Conservation (phyloP, 2,888 invertebrate genomes). For the Augochlorella aurata region DNA sequence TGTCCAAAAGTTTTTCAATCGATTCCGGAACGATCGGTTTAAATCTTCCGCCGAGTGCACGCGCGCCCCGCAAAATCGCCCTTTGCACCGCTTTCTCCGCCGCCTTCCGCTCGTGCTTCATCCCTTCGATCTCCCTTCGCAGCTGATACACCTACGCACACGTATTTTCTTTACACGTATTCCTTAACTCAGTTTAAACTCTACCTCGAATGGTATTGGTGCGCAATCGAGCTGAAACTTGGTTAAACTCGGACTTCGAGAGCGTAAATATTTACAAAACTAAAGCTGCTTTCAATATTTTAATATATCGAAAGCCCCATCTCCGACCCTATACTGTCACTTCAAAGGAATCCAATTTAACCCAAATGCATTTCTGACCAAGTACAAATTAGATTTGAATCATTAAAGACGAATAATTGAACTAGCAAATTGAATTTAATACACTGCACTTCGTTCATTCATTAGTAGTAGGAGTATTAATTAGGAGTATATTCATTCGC, state of each 20-base stretch:
- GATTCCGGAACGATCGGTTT: constrained; percentile 57
- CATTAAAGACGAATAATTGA: too few species aligned
- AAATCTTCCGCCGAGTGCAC: constrained; percentile 62
- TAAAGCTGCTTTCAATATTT: neutral
- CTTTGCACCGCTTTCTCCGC: constrained; percentile 63
- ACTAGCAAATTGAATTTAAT: too few species aligned
- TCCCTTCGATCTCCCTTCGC: constrained; percentile 43
- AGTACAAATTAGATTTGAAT: too few species aligned
- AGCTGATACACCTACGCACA: constrained; percentile 41
- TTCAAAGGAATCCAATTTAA: too few species aligned
- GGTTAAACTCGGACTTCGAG: neutral
- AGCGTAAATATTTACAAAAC: neutral
- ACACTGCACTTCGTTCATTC: too few species aligned
- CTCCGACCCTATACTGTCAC: too few species aligned
- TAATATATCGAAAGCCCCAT: neutral
- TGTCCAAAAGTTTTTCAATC: constrained; percentile 51
- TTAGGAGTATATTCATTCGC: too few species aligned
- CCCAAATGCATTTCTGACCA: too few species aligned
- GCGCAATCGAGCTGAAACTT: neutral
- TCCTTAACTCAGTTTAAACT: neutral
- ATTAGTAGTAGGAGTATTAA: too few species aligned
- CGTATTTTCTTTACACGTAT: neutral
- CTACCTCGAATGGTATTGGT: neutral
- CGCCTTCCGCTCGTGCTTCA: constrained; percentile 54
- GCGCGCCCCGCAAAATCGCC: constrained; percentile 61